Conservation (phyloP, 2,888 invertebrate genomes). For the Drosophila atripex region DNA sequence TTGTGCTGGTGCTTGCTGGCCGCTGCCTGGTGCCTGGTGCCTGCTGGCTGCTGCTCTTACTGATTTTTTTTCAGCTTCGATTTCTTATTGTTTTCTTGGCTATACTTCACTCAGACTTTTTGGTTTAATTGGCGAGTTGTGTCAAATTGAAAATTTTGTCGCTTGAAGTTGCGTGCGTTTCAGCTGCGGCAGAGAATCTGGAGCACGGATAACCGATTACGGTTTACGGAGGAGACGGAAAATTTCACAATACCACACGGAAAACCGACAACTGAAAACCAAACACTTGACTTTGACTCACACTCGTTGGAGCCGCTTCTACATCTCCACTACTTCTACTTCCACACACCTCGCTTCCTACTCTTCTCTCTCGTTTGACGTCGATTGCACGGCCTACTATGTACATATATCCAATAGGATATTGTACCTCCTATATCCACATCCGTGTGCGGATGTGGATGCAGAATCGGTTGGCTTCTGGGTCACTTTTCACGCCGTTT, state of each 20-base stretch:
- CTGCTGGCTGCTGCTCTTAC: conserved; percentile 30
- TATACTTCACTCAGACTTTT: conserved; percentile 1
- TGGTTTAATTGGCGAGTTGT: conserved; percentile 18
- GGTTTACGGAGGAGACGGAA: conserved; percentile 26
- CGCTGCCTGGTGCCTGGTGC: conserved; percentile 3
- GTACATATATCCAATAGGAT: not conserved
- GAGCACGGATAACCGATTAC: conserved; percentile 2
- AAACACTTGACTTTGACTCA: conserved; percentile 62
- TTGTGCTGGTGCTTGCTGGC: conserved; percentile 54
- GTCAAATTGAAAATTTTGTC: conserved; percentile 37
- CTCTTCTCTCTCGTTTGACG: conserved; percentile 42
- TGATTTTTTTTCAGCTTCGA: conserved; percentile 17
- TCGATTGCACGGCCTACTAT: conserved; percentile 60
- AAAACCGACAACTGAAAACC: conserved; percentile 12
- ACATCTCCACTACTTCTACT: conserved; percentile 25
- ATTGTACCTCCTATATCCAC: not conserved
- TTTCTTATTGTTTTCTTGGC: conserved; percentile 18
- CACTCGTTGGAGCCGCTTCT: conserved; percentile 54
- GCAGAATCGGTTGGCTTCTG: not conserved
- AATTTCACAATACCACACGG: conserved; percentile 51
- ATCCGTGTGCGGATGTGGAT: conserved; percentile 2
- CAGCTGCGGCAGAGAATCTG: not conserved
- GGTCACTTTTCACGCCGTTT: conserved; percentile 8
- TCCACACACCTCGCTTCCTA: conserved; percentile 43
- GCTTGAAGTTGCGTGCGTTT: not conserved